Evolutionary conservation across 37 sponge, comb jelly and placozoan genomes (phyloP).

Genomic region (Petrosia ficiformis): DNA sequence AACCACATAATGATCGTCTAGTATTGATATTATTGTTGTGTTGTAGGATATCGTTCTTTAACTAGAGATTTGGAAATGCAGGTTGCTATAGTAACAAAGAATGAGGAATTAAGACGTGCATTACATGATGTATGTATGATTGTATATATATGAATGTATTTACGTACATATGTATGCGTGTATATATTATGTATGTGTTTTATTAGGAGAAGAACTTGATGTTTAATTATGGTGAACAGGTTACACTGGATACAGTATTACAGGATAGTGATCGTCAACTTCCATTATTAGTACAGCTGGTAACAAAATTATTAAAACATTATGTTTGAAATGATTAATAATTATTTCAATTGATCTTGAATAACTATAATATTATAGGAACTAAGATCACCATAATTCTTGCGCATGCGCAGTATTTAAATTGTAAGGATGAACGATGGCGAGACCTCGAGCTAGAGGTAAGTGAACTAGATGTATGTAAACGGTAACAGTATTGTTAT

Average conservation of each 20-base stretch:
- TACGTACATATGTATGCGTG: not conserved
- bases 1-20: no score
- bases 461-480: no score
- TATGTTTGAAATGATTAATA: constrained; percentile 42
- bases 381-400: no score
- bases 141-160: not conserved
- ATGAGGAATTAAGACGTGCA: constrained; percentile 25
- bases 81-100: constrained; percentile 67
- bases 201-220: constrained; percentile 55
- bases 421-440: no score
- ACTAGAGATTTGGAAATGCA: constrained; percentile 77
- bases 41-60: constrained; percentile 74
- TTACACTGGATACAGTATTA: constrained; percentile 8
- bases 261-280: constrained; percentile 30
- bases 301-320: constrained; percentile 53
- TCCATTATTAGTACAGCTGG: constrained; percentile 41
- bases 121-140: constrained; percentile 53
- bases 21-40: no score
- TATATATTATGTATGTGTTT: no score
- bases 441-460: no score
- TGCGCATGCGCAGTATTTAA: no score
- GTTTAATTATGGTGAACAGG: constrained; percentile 23
- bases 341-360: not conserved
- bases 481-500: no score
- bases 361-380: no score